A percentile compares a stretch with the other conserved stretches of the same genome.
Conservation (phyloP, 2,113 vertebrate species). For the Elephas maximus region DNA sequence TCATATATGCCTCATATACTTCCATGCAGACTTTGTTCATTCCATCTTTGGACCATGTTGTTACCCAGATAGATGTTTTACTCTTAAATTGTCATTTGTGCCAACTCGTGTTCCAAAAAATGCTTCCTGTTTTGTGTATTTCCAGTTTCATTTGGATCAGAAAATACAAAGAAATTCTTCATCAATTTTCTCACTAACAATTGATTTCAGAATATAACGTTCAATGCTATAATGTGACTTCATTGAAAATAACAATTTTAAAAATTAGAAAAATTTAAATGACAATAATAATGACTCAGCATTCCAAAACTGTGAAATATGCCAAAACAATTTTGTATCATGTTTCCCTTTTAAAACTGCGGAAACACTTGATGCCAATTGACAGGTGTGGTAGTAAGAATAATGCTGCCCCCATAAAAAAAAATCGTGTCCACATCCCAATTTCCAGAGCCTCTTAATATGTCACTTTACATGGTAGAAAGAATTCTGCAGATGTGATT, state of each 20-base stretch:
- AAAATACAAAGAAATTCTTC: neutral
- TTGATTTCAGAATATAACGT: neutral
- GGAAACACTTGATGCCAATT: neutral
- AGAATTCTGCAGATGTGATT: too few relatives aligned
- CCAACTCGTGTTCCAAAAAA: neutral
- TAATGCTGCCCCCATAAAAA: neutral
- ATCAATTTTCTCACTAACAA: neutral
- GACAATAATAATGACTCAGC: neutral
- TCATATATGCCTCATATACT: neutral
- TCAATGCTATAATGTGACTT: neutral
- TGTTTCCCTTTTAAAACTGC: neutral
- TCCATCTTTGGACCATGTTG: neutral
- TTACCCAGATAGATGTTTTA: neutral
- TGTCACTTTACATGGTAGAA: neutral
- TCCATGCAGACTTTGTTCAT: neutral
- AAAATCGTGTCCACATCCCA: neutral
- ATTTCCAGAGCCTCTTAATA: neutral
- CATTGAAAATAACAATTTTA: neutral
- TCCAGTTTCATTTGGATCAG: neutral
- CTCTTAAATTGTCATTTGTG: neutral
- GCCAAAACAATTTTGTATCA: neutral
- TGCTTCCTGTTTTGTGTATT: neutral
- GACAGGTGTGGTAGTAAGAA: neutral
- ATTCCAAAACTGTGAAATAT: neutral
- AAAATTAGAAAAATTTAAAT: neutral